Evolutionary conservation across 1,140 invertebrate species (phyloP).

Genomic region (Pristionchus pacificus): DNA sequence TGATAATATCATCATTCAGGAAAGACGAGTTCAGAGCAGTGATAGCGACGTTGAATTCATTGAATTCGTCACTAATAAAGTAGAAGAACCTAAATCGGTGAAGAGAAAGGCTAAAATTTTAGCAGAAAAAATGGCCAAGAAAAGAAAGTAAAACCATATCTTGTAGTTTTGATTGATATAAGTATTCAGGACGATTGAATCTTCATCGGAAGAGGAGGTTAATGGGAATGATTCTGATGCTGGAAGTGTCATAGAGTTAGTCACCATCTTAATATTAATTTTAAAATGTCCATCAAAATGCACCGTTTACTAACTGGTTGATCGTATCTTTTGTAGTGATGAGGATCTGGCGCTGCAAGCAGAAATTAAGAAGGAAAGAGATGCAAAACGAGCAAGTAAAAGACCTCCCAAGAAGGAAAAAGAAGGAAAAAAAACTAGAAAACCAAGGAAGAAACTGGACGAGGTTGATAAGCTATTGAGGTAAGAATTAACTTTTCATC

Average conservation of each 20-base stretch:
- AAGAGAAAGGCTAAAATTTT: not conserved
- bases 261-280: too few relatives aligned
- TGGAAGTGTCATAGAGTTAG: not conserved
- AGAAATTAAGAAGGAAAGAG: slow-evolving; percentile 14
- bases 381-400: slow-evolving; percentile 15
- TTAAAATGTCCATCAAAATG: too few relatives aligned
- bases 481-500: not conserved
- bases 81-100: not conserved
- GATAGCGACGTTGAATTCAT: not conserved
- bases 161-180: not conserved
- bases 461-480: not conserved
- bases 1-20: too few relatives aligned
- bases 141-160: too few relatives aligned
- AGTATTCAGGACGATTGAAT: too few relatives aligned
- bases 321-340: not conserved
- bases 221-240: not conserved
- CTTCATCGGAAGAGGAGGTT: not conserved
- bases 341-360: slow-evolving; percentile 19
- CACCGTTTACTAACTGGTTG: not conserved
- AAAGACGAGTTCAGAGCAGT: not conserved
- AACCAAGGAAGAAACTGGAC: slow-evolving; percentile 1
- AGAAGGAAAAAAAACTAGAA: slow-evolving; percentile 5
- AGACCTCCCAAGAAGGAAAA: slow-evolving; percentile 9
- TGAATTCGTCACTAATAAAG: not conserved
- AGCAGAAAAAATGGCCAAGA: not conserved